Evolutionary conservation across 2,888 invertebrate species (phyloP).

Genomic region (Drosophila austrosaltans): DNA sequence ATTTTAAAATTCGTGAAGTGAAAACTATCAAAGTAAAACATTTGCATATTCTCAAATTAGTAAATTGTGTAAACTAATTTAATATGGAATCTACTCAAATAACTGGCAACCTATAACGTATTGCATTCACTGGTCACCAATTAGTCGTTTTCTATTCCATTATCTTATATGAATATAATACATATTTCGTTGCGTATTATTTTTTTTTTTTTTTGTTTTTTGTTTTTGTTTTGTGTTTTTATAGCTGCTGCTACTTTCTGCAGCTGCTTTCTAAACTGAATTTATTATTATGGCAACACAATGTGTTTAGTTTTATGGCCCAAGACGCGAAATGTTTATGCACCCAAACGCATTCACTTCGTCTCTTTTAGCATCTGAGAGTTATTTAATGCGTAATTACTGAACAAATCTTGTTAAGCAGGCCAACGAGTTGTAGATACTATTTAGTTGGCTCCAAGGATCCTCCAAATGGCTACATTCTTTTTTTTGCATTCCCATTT

Average conservation of each 20-base stretch:
- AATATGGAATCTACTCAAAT: too few species aligned
- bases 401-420: slow-evolving; percentile 54
- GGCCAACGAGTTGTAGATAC: slow-evolving; percentile 22
- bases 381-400: slow-evolving; percentile 76
- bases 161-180: slow-evolving; percentile 31
- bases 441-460: slow-evolving; percentile 23
- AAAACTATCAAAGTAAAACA: too few species aligned
- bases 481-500: not conserved
- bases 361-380: slow-evolving; percentile 34
- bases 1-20: too few species aligned
- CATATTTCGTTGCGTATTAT: not conserved
- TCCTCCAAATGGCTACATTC: slow-evolving; percentile 39
- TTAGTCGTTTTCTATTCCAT: slow-evolving; percentile 40
- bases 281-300: slow-evolving; percentile 71
- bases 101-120: slow-evolving; percentile 8
- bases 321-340: slow-evolving; percentile 63
- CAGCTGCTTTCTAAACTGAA: slow-evolving; percentile 54
- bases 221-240: slow-evolving; percentile 32
- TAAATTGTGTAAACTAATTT: too few species aligned
- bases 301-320: slow-evolving; percentile 71
- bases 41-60: too few species aligned
- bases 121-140: slow-evolving; percentile 41
- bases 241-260: slow-evolving; percentile 31
- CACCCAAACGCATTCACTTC: slow-evolving; percentile 35
- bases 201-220: slow-evolving; percentile 30